Conservation (phyloP, 2,888 invertebrate species). For the Phaonia tiefii region DNA sequence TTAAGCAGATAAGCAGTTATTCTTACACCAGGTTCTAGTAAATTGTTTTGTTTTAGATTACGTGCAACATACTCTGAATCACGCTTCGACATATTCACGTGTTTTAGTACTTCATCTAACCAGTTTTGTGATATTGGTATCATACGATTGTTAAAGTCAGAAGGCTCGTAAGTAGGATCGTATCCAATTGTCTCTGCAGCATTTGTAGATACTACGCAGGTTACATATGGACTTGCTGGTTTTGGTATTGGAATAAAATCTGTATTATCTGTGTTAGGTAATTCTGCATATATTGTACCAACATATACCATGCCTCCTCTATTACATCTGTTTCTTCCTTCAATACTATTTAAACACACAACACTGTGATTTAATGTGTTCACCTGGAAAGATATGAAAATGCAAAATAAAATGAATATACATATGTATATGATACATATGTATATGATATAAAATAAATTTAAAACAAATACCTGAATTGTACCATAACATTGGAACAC, state of each 20-base stretch:
- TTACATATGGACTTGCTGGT: neutral
- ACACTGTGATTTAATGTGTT: neutral
- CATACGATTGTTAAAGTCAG: neutral
- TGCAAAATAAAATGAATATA: constrained; percentile 15
- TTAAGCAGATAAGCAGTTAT: neutral
- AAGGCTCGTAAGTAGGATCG: too few relatives aligned
- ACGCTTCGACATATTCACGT: too few relatives aligned
- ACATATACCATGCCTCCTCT: neutral
- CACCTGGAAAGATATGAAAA: constrained; percentile 7
- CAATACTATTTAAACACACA: neutral
- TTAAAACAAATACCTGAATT: constrained; percentile 1
- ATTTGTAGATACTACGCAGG: neutral
- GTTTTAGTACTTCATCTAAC: too few relatives aligned
- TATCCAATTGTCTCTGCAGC: too few relatives aligned
- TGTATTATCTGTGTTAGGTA: constrained; percentile 7
- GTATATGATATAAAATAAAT: constrained; percentile 11
- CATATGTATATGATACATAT: too few relatives aligned
- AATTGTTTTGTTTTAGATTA: constrained; percentile 13
- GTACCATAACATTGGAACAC: neutral
- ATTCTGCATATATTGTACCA: constrained; percentile 15
- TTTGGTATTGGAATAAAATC: too few relatives aligned
- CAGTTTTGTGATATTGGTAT: too few relatives aligned
- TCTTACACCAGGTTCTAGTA: constrained; percentile 15
- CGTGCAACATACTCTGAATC: constrained; percentile 25
- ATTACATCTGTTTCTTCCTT: too few relatives aligned